phyloP scores from a whole-genome alignment of 2,797 vertebrate genomes.

The Telmatherina bonti region DNA sequence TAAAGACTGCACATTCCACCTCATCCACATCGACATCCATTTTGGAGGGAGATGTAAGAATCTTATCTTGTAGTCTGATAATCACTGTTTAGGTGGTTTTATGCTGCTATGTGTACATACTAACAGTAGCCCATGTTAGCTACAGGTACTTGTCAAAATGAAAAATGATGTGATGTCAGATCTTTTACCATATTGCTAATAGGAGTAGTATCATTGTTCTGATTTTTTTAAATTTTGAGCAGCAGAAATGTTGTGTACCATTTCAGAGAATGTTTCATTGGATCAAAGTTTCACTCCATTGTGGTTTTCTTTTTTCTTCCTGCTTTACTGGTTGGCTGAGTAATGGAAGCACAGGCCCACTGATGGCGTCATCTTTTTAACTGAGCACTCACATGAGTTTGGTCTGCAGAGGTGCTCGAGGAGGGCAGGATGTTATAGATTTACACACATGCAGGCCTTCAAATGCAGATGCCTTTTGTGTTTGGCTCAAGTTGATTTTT shows the following conservation, averaged over 20 bases:
- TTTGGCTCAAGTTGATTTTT: slow-evolving; percentile 34
- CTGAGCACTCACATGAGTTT: slow-evolving; percentile 22
- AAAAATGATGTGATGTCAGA: slow-evolving; percentile 65
- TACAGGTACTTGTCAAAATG: slow-evolving; percentile 62
- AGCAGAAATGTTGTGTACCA: slow-evolving; percentile 45
- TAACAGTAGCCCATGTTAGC: slow-evolving; percentile 60
- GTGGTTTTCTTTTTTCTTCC: slow-evolving; percentile 36
- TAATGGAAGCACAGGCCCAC: slow-evolving; percentile 50
- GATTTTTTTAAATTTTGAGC: slow-evolving; percentile 47
- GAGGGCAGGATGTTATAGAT: slow-evolving; percentile 27
- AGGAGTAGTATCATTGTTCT: slow-evolving; percentile 67
- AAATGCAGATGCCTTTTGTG: slow-evolving; percentile 21
- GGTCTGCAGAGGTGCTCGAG: slow-evolving; percentile 24
- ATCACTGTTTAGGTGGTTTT: slow-evolving; percentile 65
- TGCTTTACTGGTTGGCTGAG: slow-evolving; percentile 58
- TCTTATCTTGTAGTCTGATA: slow-evolving; percentile 60
- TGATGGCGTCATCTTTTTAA: slow-evolving; percentile 43
- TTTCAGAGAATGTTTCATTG: slow-evolving; percentile 47
- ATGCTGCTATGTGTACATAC: slow-evolving; percentile 79
- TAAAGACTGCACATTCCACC: slow-evolving; percentile 74
- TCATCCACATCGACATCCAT: slow-evolving; percentile 74
- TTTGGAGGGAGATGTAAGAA: slow-evolving; percentile 57
- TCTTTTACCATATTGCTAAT: slow-evolving; percentile 62
- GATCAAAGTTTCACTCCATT: slow-evolving; percentile 31
- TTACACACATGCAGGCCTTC: slow-evolving; percentile 23